Conservation (phyloP, 2,888 invertebrate genomes). For the Trichacis sp. region DNA sequence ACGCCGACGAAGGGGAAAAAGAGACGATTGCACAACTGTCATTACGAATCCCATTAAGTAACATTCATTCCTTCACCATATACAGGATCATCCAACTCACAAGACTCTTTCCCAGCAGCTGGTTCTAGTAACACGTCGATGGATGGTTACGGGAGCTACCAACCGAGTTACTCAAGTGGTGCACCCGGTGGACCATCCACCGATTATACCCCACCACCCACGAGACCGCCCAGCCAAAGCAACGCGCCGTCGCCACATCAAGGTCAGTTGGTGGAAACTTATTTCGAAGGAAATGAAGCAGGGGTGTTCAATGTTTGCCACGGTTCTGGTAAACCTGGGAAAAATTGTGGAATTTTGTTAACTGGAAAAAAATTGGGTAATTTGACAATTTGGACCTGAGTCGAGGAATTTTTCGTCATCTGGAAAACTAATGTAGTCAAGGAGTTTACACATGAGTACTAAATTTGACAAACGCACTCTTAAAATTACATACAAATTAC, state of each 20-base stretch:
- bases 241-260: slow-evolving; percentile 76
- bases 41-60: slow-evolving; percentile 43
- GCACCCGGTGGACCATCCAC: slow-evolving; percentile 73
- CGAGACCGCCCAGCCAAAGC: slow-evolving; percentile 79
- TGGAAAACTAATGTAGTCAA: too few species aligned
- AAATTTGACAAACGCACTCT: too few species aligned
- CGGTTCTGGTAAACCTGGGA: too few species aligned
- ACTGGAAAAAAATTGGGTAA: too few species aligned
- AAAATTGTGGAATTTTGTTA: too few species aligned
- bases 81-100: slow-evolving; percentile 87
- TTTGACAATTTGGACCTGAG: too few species aligned
- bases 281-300: too few species aligned
- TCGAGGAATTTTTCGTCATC: too few species aligned
- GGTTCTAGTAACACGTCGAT: slow-evolving; percentile 79
- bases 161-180: slow-evolving; percentile 75
- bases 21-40: slow-evolving; percentile 28
- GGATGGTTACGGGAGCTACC: slow-evolving; percentile 83
- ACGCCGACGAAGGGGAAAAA: not conserved
- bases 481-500: too few species aligned
- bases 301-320: too few species aligned
- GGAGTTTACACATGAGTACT: too few species aligned
- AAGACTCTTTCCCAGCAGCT: slow-evolving; percentile 88
- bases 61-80: slow-evolving; percentile 44
- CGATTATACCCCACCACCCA: slow-evolving; percentile 77
- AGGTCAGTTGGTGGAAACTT: slow-evolving; percentile 73